These are phyloP conservation scores for Cheilosia pagana DNA, from an alignment of 2,888 invertebrate genomes.

Conservation along the genomic window DNA sequence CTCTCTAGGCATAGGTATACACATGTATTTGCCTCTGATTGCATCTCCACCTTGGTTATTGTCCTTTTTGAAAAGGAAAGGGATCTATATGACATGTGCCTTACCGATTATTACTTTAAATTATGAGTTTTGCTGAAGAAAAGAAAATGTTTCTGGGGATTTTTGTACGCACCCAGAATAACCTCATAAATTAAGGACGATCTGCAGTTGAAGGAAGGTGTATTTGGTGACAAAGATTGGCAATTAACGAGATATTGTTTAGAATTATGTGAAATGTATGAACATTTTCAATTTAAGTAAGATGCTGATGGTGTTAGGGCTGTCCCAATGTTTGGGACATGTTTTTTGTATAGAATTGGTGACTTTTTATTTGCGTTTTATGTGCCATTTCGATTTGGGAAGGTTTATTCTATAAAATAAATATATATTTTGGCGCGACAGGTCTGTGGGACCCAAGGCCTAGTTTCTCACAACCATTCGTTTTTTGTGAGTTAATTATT, in stretches of 20 bases:
- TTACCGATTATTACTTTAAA: conserved; percentile 52
- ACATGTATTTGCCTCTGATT: conserved; percentile 23
- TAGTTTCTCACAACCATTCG: no score
- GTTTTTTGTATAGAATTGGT: not conserved
- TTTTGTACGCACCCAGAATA: conserved; percentile 25
- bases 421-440: no score
- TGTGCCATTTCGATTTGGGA: no score
- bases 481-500: no score
- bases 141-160: not conserved
- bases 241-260: conserved; percentile 54
- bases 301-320: no score
- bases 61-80: conserved; percentile 3
- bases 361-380: not conserved
- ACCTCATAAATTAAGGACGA: conserved; percentile 35
- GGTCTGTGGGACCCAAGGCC: no score
- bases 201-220: conserved; percentile 24
- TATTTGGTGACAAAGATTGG: conserved; percentile 5
- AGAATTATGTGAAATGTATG: not conserved
- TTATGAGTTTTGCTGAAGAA: conserved; percentile 36
- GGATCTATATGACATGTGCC: conserved; percentile 55
- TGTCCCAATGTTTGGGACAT: not conserved
- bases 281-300: no score
- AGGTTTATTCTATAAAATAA: no score
- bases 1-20: conserved; percentile 1
- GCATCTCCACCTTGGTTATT: conserved; percentile 54